Conservation (phyloP, 1,140 invertebrate species). For the Leptinotarsa texana region DNA sequence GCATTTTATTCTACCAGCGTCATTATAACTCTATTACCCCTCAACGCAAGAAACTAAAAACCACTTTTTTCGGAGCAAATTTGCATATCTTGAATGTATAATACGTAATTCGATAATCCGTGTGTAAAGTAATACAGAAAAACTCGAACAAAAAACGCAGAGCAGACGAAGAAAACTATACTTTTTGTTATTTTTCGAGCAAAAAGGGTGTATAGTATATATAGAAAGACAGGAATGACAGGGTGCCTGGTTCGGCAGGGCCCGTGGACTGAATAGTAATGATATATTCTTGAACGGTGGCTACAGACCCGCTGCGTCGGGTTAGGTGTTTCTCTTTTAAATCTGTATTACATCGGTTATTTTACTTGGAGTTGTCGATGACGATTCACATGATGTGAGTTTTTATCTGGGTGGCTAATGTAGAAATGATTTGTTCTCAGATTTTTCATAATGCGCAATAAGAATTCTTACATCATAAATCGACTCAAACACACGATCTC, state of each 20-base stretch:
- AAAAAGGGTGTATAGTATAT: constrained; percentile 48
- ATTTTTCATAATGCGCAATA: too few relatives aligned
- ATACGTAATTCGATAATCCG: constrained; percentile 23
- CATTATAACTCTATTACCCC: neutral
- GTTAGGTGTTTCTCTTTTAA: neutral
- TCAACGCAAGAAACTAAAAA: constrained; percentile 17
- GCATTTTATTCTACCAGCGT: neutral
- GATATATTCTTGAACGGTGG: constrained; percentile 31
- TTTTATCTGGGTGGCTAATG: too few relatives aligned
- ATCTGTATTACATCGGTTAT: neutral
- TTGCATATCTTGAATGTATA: constrained; percentile 18
- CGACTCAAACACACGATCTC: too few relatives aligned
- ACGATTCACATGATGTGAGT: too few relatives aligned
- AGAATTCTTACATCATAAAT: too few relatives aligned
- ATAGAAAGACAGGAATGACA: constrained; percentile 52
- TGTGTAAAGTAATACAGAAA: constrained; percentile 25
- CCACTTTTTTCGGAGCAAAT: constrained; percentile 17
- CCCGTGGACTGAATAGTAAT: constrained; percentile 51
- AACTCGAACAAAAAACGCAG: constrained; percentile 15
- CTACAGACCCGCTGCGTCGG: neutral
- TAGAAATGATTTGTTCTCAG: too few relatives aligned
- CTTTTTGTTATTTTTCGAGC: constrained; percentile 43
- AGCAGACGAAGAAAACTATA: constrained; percentile 15
- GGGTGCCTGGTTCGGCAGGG: constrained; percentile 46
- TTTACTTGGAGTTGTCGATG: too few relatives aligned